phyloP scores from a whole-genome alignment of 2,113 vertebrate species.

The Rutilus rutilus region DNA sequence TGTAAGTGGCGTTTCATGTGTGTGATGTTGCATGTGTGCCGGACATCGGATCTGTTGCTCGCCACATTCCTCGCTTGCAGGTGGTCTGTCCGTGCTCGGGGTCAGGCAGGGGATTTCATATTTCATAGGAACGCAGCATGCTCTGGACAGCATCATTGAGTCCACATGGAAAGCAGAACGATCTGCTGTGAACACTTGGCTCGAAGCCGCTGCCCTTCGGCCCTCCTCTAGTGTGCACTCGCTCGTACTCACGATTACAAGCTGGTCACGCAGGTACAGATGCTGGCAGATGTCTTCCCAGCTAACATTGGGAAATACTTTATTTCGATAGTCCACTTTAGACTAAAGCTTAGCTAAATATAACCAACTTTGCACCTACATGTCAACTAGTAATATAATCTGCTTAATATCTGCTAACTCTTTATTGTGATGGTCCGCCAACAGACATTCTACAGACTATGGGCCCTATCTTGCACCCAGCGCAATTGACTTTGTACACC shows the following conservation, averaged over 20 bases:
- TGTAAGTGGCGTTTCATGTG: constrained; percentile 52
- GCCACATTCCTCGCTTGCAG: constrained; percentile 81
- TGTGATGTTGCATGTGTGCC: constrained; percentile 69
- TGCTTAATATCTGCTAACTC: too few species aligned
- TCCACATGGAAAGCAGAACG: constrained; percentile 95
- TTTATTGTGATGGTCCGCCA: too few species aligned
- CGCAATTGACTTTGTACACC: too few species aligned
- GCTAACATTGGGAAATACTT: too few species aligned
- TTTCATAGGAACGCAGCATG: constrained; percentile 91
- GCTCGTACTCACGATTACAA: constrained; percentile 86
- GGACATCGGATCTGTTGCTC: constrained; percentile 75
- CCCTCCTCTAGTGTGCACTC: constrained; percentile 77
- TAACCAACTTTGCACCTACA: too few species aligned
- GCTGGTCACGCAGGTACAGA: constrained; percentile 88
- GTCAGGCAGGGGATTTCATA: constrained; percentile 91
- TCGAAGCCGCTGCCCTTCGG: constrained; percentile 85
- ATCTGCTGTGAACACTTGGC: constrained; percentile 92
- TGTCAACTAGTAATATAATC: too few species aligned
- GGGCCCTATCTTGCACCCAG: too few species aligned
- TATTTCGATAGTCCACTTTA: too few species aligned
- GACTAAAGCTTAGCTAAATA: too few species aligned
- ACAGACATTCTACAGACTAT: too few species aligned
- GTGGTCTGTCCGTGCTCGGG: constrained; percentile 90
- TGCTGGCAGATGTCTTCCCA: constrained; percentile 79
- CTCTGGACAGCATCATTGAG: constrained; percentile 93